These are phyloP conservation scores for Philopedon plagiatum DNA, from an alignment of 2,888 invertebrate genomes.

Conservation along the genomic window DNA sequence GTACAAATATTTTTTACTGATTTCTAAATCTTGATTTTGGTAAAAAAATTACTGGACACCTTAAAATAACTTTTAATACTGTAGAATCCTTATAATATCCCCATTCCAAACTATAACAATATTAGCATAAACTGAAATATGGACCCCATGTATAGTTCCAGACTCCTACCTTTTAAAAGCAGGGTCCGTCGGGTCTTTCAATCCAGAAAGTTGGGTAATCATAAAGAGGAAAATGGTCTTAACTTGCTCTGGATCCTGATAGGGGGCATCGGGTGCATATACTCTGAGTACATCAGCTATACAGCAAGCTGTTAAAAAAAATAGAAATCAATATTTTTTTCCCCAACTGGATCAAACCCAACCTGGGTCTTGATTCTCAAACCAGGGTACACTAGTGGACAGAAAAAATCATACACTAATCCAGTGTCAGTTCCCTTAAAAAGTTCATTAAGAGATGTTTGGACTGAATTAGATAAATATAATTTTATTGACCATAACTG, in stretches of 20 bases:
- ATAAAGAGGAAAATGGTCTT: slow-evolving; percentile 94
- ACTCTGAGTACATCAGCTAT: slow-evolving; percentile 97
- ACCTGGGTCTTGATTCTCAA: no score
- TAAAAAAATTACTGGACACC: no score
- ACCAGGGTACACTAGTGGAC: no score
- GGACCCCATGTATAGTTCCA: background rate
- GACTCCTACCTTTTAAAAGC: slow-evolving; percentile 81
- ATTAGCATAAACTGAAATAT: background rate
- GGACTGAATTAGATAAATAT: no score
- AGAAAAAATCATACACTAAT: no score
- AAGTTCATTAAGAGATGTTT: no score
- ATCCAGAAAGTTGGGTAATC: slow-evolving; percentile 92
- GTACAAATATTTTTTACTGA: no score
- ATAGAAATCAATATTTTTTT: background rate
- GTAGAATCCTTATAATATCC: no score
- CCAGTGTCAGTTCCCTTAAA: no score
- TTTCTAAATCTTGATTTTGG: no score
- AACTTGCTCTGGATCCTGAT: slow-evolving; percentile 95
- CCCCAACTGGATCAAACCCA: background rate
- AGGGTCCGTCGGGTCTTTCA: slow-evolving; percentile 96
- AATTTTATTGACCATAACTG: no score
- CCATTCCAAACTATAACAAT: background rate
- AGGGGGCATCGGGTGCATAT: slow-evolving; percentile 98
- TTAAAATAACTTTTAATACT: no score
- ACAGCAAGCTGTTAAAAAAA: slow-evolving; percentile 81